A percentile compares a stretch with the other conserved stretches of the same genome.
These are phyloP conservation scores for Protaetia brevitarsis DNA, from an alignment of 1,140 invertebrate species.

Conservation along the genomic window DNA sequence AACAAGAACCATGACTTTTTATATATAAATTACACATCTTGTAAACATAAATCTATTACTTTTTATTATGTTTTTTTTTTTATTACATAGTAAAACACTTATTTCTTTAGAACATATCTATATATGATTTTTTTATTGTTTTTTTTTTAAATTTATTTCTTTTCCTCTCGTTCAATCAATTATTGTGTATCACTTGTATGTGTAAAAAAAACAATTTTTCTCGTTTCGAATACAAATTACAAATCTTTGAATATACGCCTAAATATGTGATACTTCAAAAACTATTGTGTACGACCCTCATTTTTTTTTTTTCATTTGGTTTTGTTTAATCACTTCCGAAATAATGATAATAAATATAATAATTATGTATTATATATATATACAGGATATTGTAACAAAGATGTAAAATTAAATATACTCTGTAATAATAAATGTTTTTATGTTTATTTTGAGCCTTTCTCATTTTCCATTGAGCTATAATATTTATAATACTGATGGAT, in stretches of 20 bases:
- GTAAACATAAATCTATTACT: constrained; percentile 38
- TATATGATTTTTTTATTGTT: constrained; percentile 18
- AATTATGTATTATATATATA: no score
- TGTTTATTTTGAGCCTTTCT: constrained; percentile 18
- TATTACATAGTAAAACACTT: constrained; percentile 40
- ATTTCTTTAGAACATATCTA: constrained; percentile 37
- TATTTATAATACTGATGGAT: constrained; percentile 24
- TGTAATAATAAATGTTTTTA: constrained; percentile 27
- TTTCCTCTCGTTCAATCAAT: no score
- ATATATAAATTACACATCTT: constrained; percentile 34
- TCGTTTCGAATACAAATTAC: constrained; percentile 29
- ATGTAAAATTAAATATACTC: constrained; percentile 26
- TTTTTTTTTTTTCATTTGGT: not conserved
- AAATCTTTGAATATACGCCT: constrained; percentile 23
- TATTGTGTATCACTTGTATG: constrained; percentile 21
- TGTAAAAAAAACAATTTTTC: constrained; percentile 25
- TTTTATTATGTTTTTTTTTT: no score
- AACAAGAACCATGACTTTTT: constrained; percentile 39
- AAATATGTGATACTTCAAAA: constrained; percentile 11
- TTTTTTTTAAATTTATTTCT: constrained; percentile 2
- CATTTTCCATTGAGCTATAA: constrained; percentile 16
- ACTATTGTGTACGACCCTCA: no score
- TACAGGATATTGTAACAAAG: not conserved
- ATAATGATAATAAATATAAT: no score
- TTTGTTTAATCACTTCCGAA: no score